These are phyloP conservation scores for Drosophila serrata DNA, from an alignment of 1,140 invertebrate species.

Conservation along the genomic window DNA sequence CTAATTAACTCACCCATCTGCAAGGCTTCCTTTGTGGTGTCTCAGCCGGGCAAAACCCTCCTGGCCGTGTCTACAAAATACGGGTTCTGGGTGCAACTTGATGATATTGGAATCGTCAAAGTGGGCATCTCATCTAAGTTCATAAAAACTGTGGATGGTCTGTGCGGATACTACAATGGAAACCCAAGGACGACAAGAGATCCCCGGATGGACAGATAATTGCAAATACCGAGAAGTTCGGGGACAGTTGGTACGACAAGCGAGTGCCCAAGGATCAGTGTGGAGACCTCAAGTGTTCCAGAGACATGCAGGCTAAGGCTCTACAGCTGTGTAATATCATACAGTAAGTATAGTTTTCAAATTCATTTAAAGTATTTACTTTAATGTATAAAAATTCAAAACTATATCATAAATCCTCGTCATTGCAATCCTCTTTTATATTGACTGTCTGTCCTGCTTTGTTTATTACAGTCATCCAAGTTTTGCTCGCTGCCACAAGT, in stretches of 20 bases:
- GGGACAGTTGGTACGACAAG: conserved; percentile 89
- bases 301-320: conserved; percentile 87
- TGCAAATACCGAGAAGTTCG: conserved; percentile 89
- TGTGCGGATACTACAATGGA: conserved; percentile 92
- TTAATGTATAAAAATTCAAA: neutral
- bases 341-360: conserved; percentile 73
- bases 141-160: conserved; percentile 89
- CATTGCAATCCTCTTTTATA: neutral
- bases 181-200: conserved; percentile 89
- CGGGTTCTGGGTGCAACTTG: conserved; percentile 91
- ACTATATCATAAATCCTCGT: no score
- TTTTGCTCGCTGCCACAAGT: conserved; percentile 87
- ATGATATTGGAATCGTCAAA: conserved; percentile 89
- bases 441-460: neutral
- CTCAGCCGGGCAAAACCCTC: conserved; percentile 89
- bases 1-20: conserved; percentile 88
- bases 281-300: conserved; percentile 87
- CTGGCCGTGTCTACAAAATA: conserved; percentile 89
- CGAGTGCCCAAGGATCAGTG: conserved; percentile 86
- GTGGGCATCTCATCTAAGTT: conserved; percentile 89
- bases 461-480: conserved; percentile 85
- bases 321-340: conserved; percentile 88
- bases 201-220: conserved; percentile 89
- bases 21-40: conserved; percentile 89
- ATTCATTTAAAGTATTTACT: neutral